phyloP scores from a whole-genome alignment of 23 tunicate species.

The Aplidium turbinatum region DNA sequence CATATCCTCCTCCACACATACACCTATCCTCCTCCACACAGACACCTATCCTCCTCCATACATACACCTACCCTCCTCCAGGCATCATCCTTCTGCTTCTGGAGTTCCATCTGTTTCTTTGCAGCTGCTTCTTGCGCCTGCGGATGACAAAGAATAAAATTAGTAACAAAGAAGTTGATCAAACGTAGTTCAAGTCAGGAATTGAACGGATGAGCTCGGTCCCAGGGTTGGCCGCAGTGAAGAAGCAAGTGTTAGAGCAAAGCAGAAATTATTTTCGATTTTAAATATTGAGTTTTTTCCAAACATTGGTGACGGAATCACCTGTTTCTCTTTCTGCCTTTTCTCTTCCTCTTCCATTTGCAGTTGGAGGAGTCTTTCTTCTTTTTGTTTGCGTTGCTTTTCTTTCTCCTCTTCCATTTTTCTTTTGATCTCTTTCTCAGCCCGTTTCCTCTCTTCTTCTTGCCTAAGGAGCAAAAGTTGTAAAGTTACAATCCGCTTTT shows the following conservation, averaged over 20 bases:
- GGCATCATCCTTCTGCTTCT: conserved; percentile 58
- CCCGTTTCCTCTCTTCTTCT: conserved; percentile 29
- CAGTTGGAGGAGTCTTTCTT: conserved; percentile 27
- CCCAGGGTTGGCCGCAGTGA: too few relatives aligned
- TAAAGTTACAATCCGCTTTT: too few relatives aligned
- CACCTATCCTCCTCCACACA: too few relatives aligned
- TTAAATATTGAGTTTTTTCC: too few relatives aligned
- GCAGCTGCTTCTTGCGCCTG: conserved; percentile 73
- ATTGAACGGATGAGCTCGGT: too few relatives aligned
- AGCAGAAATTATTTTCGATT: too few relatives aligned
- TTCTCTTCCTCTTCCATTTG: conserved; percentile 50
- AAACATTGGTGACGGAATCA: too few relatives aligned
- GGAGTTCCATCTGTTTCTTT: conserved; percentile 50
- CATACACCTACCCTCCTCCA: conserved; percentile 41
- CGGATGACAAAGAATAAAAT: background rate
- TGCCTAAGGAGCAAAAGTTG: background rate
- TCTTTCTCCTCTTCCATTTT: conserved; percentile 55
- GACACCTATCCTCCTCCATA: too few relatives aligned
- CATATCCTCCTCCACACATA: too few relatives aligned
- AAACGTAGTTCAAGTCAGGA: too few relatives aligned
- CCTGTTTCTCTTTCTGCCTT: conserved; percentile 42
- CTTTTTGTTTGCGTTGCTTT: conserved; percentile 35
- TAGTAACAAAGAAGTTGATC: too few relatives aligned
- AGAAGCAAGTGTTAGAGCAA: too few relatives aligned
- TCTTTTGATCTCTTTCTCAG: conserved; percentile 32